phyloP scores from a whole-genome alignment of 2,888 invertebrate genomes.

The Carabus problematicus region DNA sequence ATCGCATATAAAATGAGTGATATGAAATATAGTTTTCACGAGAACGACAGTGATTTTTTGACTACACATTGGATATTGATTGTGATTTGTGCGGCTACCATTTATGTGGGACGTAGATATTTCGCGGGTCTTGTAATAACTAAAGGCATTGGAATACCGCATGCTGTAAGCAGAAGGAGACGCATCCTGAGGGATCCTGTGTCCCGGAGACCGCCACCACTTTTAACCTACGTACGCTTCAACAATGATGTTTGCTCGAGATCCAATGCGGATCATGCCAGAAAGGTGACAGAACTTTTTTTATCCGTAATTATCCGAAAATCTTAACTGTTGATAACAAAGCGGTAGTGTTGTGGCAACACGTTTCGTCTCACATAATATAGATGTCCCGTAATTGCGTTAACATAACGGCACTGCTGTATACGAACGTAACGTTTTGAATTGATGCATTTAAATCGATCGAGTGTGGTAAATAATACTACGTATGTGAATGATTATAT shows the following conservation, averaged over 20 bases:
- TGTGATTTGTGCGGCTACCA: constrained; percentile 33
- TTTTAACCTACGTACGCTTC: constrained; percentile 33
- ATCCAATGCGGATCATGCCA: constrained; percentile 31
- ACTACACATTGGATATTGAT: constrained; percentile 37
- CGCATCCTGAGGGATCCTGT: constrained; percentile 38
- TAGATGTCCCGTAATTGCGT: constrained; percentile 18
- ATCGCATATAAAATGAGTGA: constrained; percentile 39
- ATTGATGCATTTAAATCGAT: constrained; percentile 37
- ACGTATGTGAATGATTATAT: constrained; percentile 17
- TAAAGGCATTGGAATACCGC: constrained; percentile 40
- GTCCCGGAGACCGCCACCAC: constrained; percentile 35
- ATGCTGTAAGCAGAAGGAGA: constrained; percentile 41
- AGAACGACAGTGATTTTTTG: constrained; percentile 36
- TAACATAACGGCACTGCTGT: constrained; percentile 21
- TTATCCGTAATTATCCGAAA: constrained; percentile 14
- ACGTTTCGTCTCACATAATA: constrained; percentile 8
- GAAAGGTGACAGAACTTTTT: constrained; percentile 32
- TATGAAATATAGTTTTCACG: constrained; percentile 38
- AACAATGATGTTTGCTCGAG: constrained; percentile 35
- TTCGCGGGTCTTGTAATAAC: constrained; percentile 38
- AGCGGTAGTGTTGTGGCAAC: constrained; percentile 24
- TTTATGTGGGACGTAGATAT: constrained; percentile 40
- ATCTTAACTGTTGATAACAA: constrained; percentile 33
- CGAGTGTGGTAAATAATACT: constrained; percentile 20
- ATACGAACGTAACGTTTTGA: constrained; percentile 32